Conservation (phyloP, 2,797 vertebrate genomes). For the Poecilia gillii region DNA sequence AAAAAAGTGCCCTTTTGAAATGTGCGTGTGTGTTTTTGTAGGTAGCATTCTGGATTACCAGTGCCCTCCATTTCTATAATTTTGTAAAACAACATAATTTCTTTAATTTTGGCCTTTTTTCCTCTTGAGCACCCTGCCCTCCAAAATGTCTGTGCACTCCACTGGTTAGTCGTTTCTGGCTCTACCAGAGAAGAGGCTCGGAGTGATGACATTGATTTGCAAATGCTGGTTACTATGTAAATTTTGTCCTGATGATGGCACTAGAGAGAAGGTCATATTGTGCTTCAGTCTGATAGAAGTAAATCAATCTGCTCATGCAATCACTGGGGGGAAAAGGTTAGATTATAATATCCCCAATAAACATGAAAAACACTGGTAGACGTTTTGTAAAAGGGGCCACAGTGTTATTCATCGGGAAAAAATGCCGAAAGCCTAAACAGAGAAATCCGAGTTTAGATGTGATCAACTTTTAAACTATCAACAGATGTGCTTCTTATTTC, state of each 20-base stretch:
- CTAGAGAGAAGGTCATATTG: constrained; percentile 10
- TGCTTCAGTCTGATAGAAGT: neutral
- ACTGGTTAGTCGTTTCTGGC: neutral
- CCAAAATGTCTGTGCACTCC: too few relatives aligned
- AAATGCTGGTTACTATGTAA: neutral
- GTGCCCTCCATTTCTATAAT: too few relatives aligned
- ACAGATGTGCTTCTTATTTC: constrained; percentile 36
- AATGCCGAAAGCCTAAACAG: constrained; percentile 25
- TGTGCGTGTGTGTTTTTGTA: too few relatives aligned
- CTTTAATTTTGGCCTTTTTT: too few relatives aligned
- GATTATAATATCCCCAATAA: neutral
- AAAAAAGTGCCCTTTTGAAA: too few relatives aligned
- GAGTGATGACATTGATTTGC: neutral
- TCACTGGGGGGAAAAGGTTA: constrained; percentile 4
- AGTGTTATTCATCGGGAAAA: constrained; percentile 35
- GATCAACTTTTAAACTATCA: constrained; percentile 33
- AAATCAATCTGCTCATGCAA: constrained; percentile 7
- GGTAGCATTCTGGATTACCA: too few relatives aligned
- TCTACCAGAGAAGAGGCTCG: neutral
- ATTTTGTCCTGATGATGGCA: constrained; percentile 8
- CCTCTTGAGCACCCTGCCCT: too few relatives aligned
- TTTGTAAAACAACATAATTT: too few relatives aligned
- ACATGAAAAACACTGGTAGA: constrained; percentile 2
- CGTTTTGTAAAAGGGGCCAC: constrained; percentile 2
- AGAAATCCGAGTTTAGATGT: constrained; percentile 16